phyloP scores from a whole-genome alignment of 2,888 invertebrate species.

The Apodemia zela region DNA sequence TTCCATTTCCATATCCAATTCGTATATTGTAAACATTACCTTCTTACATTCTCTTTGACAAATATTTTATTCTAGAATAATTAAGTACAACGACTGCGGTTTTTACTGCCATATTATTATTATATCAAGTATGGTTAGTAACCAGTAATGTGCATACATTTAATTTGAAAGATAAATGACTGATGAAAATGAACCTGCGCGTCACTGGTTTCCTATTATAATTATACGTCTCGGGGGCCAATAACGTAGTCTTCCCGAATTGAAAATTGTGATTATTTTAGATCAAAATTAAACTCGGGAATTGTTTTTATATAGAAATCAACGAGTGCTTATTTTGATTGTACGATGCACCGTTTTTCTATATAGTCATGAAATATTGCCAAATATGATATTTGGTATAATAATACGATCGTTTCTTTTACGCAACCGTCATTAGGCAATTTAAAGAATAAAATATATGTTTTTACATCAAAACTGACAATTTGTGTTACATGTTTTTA shows the following conservation, averaged over 20 bases:
- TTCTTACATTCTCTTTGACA: conserved; percentile 32
- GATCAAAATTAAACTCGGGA: conserved; percentile 27
- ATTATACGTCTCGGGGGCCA: conserved; percentile 53
- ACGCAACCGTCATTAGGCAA: neutral
- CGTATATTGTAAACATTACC: conserved; percentile 17
- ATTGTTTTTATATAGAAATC: conserved; percentile 16
- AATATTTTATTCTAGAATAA: conserved; percentile 35
- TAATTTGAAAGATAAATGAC: conserved; percentile 28
- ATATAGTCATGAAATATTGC: neutral
- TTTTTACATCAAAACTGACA: neutral
- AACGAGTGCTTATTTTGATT: neutral
- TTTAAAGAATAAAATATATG: neutral
- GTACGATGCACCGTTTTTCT: neutral
- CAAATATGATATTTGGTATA: neutral
- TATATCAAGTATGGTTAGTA: conserved; percentile 19
- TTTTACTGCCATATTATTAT: conserved; percentile 42
- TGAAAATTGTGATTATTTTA: conserved; percentile 33
- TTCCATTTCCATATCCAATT: conserved; percentile 17
- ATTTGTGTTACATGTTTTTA: neutral
- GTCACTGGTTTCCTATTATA: conserved; percentile 17
- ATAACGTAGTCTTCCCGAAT: conserved; percentile 56
- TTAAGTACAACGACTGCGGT: conserved; percentile 45
- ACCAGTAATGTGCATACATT: conserved; percentile 26
- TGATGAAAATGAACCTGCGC: conserved; percentile 20
- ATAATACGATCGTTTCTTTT: neutral